These are phyloP conservation scores for Seira ritae DNA, from an alignment of 2,888 invertebrate genomes.

Conservation along the genomic window DNA sequence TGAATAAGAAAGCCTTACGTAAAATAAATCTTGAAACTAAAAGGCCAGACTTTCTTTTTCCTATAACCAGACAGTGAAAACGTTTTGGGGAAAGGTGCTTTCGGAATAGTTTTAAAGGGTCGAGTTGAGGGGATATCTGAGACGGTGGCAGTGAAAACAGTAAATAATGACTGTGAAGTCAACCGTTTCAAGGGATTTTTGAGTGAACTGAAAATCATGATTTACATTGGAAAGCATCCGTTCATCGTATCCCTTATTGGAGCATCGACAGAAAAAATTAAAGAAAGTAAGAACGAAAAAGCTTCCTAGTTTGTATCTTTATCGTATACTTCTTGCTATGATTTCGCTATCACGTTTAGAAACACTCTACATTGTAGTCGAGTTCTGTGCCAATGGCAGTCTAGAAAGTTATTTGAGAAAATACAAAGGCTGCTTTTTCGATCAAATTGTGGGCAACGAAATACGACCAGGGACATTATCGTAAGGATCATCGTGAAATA, in stretches of 20 bases:
- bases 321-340: too few relatives aligned
- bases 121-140: constrained; percentile 54
- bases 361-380: constrained; percentile 66
- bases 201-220: constrained; percentile 67
- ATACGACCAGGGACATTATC: constrained; percentile 8
- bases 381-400: constrained; percentile 63
- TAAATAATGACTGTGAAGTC: constrained; percentile 60
- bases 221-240: constrained; percentile 65
- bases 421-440: constrained; percentile 31
- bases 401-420: constrained; percentile 59
- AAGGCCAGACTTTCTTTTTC: too few relatives aligned
- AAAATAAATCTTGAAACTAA: not conserved
- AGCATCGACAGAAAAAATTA: constrained; percentile 66
- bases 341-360: constrained; percentile 41
- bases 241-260: constrained; percentile 61
- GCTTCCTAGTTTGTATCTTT: too few relatives aligned
- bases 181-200: constrained; percentile 64
- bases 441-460: constrained; percentile 53
- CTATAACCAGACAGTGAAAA: constrained; percentile 60
- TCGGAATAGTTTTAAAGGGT: constrained; percentile 66
- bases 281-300: constrained; percentile 57
- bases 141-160: constrained; percentile 64
- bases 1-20: not conserved
- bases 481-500: constrained; percentile 3
- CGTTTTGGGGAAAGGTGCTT: constrained; percentile 66